Evolutionary conservation across 2,113 vertebrate species (phyloP).

Genomic region (Cebus imitator): DNA sequence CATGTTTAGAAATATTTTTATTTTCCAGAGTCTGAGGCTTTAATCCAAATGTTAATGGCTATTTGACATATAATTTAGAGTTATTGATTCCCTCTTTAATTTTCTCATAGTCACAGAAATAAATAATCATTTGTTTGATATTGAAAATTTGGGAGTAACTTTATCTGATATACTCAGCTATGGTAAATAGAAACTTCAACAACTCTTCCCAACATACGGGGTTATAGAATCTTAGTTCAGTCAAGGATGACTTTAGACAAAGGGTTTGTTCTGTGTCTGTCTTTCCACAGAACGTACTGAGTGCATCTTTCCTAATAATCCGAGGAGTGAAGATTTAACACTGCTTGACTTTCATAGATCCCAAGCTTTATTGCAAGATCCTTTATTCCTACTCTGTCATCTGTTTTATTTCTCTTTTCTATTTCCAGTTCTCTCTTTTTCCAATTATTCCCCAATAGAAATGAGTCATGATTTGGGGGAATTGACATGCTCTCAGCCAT

Average conservation of each 20-base stretch:
- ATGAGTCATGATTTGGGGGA: constrained; percentile 42
- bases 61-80: not conserved
- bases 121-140: not conserved
- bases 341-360: not conserved
- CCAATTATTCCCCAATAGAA: not conserved
- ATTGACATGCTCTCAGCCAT: not conserved
- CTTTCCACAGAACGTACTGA: not conserved
- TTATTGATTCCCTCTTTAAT: not conserved
- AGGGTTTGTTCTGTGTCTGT: not conserved
- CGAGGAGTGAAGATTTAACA: not conserved
- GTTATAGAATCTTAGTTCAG: not conserved
- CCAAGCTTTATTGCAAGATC: not conserved
- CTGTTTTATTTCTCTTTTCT: not conserved
- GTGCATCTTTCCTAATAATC: not conserved
- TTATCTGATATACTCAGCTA: not conserved
- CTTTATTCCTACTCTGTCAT: not conserved
- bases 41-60: not conserved
- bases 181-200: not conserved
- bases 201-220: not conserved
- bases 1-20: not conserved
- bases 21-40: not conserved
- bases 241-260: not conserved
- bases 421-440: constrained; percentile 27
- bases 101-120: not conserved
- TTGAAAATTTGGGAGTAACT: not conserved